phyloP scores from a whole-genome alignment of 1,140 invertebrate genomes.

The Lepidurus packardi region DNA sequence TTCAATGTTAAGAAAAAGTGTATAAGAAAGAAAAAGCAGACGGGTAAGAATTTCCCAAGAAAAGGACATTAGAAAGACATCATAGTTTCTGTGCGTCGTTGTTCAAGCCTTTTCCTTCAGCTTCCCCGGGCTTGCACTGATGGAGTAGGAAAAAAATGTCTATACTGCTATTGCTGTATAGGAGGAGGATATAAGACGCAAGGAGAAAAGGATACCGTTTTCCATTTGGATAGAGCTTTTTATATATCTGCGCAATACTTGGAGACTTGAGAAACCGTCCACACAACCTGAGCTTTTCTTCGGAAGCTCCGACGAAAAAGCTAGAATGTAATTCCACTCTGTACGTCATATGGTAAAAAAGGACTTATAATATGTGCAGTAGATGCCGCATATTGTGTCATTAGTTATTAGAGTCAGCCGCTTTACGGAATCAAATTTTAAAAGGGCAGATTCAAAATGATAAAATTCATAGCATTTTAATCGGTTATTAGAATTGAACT shows the following conservation, averaged over 20 bases:
- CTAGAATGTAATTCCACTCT: neutral
- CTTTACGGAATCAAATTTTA: no score
- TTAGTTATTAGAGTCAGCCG: no score
- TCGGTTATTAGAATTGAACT: no score
- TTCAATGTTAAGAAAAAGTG: no score
- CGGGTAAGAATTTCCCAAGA: neutral
- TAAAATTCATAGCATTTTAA: no score
- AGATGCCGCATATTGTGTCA: no score
- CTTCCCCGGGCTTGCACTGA: neutral
- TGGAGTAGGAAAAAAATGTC: neutral
- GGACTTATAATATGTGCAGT: neutral
- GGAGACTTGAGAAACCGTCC: neutral
- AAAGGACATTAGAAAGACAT: neutral
- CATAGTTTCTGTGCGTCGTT: neutral
- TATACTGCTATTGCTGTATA: conserved; percentile 7
- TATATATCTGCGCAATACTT: neutral
- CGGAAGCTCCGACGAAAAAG: neutral
- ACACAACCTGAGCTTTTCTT: conserved; percentile 12
- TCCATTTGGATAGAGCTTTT: conserved; percentile 11
- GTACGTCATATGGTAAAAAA: neutral
- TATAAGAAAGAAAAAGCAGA: neutral
- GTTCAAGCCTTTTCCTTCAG: neutral
- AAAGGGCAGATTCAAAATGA: no score
- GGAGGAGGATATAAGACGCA: neutral
- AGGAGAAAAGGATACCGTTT: neutral